Conservation (phyloP, 2,797 vertebrate species). For the Hippopotamyrus pictus region DNA sequence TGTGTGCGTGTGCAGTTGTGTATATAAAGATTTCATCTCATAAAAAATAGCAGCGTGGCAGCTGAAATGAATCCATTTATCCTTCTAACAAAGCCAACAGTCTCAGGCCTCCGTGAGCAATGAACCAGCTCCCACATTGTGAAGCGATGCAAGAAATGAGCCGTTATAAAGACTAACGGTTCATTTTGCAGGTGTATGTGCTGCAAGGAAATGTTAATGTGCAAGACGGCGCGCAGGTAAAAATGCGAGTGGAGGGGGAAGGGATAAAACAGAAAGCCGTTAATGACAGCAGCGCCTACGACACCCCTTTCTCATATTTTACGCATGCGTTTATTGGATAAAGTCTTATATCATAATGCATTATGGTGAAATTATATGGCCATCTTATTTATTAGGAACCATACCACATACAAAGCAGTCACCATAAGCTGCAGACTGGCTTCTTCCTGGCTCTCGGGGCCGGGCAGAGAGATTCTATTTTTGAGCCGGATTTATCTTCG, state of each 20-base stretch:
- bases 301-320: conserved; percentile 10
- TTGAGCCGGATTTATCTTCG: conserved; percentile 7
- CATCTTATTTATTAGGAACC: conserved; percentile 2
- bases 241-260: not conserved
- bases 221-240: not conserved
- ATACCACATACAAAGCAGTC: not conserved
- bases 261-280: not conserved
- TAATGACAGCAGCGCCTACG: not conserved
- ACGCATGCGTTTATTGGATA: not conserved
- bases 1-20: not conserved
- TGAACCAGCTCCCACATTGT: not conserved
- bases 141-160: conserved; percentile 17
- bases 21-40: not conserved
- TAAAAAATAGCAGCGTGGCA: not conserved
- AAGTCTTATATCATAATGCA: conserved; percentile 11
- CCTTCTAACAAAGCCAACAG: conserved; percentile 12
- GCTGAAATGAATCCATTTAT: conserved; percentile 24
- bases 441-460: not conserved
- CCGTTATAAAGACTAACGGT: conserved; percentile 24
- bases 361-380: not conserved
- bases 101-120: not conserved
- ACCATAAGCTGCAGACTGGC: not conserved
- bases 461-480: not conserved
- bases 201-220: not conserved
- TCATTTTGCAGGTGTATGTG: conserved; percentile 7